A percentile compares a stretch with the other conserved stretches of the same genome.
Evolutionary conservation across 2,888 invertebrate species (phyloP).

Genomic region (Netelia inedita): DNA sequence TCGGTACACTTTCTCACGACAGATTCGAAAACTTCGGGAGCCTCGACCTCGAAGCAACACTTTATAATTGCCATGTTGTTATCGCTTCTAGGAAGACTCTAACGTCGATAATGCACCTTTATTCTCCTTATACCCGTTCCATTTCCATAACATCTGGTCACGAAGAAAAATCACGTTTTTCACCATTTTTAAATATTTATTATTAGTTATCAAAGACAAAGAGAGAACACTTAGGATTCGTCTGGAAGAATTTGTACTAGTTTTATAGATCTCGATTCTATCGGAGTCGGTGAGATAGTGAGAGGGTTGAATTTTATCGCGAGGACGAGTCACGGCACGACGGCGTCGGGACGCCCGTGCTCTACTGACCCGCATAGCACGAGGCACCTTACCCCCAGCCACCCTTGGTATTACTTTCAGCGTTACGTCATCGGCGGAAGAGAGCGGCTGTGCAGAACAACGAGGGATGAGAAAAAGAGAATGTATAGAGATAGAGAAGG

Average conservation of each 20-base stretch:
- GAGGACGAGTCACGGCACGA: slow-evolving; percentile 58
- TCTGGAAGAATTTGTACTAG: background rate
- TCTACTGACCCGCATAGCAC: slow-evolving; percentile 81
- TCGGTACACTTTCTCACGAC: slow-evolving; percentile 93
- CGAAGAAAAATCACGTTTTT: background rate
- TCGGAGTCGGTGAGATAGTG: background rate
- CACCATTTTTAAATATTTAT: background rate
- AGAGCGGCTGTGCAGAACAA: slow-evolving; percentile 72
- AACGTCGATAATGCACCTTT: background rate
- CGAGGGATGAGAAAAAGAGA: slow-evolving; percentile 22
- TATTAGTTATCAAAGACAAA: no score
- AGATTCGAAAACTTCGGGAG: slow-evolving; percentile 91
- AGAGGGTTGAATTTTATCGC: slow-evolving; percentile 33
- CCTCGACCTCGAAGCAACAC: slow-evolving; percentile 93
- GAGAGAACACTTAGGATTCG: no score
- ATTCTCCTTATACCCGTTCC: background rate
- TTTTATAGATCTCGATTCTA: background rate
- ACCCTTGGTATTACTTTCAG: slow-evolving; percentile 64
- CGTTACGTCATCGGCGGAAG: slow-evolving; percentile 69
- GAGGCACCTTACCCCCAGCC: slow-evolving; percentile 59
- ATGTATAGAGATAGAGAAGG: slow-evolving; percentile 17
- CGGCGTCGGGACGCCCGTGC: slow-evolving; percentile 74
- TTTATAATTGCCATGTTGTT: slow-evolving; percentile 89
- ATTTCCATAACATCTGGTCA: background rate
- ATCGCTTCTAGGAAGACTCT: background rate